Percentiles rank a stretch among this genome's conserved stretches.
These are phyloP conservation scores for Nansenia antarctica DNA, from an alignment of 2,113 vertebrate genomes.

Conservation along the genomic window DNA sequence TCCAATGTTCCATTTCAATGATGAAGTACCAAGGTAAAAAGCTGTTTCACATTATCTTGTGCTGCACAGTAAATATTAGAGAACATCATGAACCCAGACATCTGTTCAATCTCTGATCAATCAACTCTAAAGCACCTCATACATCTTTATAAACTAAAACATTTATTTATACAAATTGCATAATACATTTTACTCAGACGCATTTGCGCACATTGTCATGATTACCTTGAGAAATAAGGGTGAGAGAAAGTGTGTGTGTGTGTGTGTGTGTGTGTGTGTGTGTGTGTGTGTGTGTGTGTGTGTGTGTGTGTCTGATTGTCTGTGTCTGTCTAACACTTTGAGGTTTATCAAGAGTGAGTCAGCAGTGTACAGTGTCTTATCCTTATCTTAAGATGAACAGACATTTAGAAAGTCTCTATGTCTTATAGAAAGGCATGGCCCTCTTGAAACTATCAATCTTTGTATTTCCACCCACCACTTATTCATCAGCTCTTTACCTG, in stretches of 20 bases:
- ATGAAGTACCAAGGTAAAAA: neutral
- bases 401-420: too few relatives aligned
- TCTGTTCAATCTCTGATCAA: neutral
- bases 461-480: too few relatives aligned
- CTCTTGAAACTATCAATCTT: too few relatives aligned
- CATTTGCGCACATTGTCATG: neutral
- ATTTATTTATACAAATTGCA: neutral
- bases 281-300: constrained; percentile 2
- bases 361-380: too few relatives aligned
- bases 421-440: too few relatives aligned
- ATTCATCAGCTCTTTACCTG: neutral
- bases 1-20: neutral
- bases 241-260: neutral
- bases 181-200: neutral
- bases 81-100: too few relatives aligned
- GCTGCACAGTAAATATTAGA: neutral
- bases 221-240: neutral
- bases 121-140: too few relatives aligned
- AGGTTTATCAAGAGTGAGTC: too few relatives aligned
- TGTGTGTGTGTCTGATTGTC: neutral
- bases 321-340: neutral
- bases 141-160: too few relatives aligned
- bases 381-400: neutral
- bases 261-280: neutral
- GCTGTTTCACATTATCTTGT: neutral